Evolutionary conservation across 2,888 invertebrate genomes (phyloP).

Genomic region (Callyntrura guangdongensis): DNA sequence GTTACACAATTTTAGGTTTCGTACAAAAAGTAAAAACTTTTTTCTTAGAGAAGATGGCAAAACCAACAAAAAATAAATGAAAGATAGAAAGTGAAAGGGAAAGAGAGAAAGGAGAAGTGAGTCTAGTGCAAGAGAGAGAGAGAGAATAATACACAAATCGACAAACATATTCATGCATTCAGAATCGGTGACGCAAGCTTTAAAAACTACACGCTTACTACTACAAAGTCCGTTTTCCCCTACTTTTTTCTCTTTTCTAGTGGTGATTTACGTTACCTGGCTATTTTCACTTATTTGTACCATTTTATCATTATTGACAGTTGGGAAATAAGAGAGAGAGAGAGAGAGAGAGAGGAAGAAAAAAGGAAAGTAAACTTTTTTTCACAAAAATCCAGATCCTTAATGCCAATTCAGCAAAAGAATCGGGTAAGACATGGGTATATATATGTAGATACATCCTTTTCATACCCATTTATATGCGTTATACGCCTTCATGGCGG

Average conservation of each 20-base stretch:
- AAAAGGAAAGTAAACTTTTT: conserved; percentile 75
- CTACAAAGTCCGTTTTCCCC: conserved; percentile 58
- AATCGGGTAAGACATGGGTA: neutral
- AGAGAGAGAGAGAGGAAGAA: conserved; percentile 54
- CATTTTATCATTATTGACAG: conserved; percentile 79
- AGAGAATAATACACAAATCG: conserved; percentile 32
- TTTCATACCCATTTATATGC: neutral
- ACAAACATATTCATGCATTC: conserved; percentile 72
- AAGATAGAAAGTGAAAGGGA: neutral
- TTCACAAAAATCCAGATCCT: conserved; percentile 60
- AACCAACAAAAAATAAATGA: conserved; percentile 38
- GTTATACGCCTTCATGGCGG: no score
- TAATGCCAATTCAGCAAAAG: conserved; percentile 70
- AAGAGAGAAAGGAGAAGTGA: neutral
- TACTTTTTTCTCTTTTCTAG: conserved; percentile 18
- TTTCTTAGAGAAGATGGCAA: neutral
- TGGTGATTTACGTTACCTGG: conserved; percentile 78
- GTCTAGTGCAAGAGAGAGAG: neutral
- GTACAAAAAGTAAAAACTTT: conserved; percentile 17
- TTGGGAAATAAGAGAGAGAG: conserved; percentile 47
- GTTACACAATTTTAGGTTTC: neutral
- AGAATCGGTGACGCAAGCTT: conserved; percentile 63
- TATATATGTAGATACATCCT: neutral
- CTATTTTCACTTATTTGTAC: conserved; percentile 78
- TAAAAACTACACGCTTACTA: conserved; percentile 65